Percentiles rank a stretch among this genome's conserved stretches.
These are phyloP conservation scores for Lypha dubia DNA, from an alignment of 2,888 invertebrate genomes.

Conservation along the genomic window DNA sequence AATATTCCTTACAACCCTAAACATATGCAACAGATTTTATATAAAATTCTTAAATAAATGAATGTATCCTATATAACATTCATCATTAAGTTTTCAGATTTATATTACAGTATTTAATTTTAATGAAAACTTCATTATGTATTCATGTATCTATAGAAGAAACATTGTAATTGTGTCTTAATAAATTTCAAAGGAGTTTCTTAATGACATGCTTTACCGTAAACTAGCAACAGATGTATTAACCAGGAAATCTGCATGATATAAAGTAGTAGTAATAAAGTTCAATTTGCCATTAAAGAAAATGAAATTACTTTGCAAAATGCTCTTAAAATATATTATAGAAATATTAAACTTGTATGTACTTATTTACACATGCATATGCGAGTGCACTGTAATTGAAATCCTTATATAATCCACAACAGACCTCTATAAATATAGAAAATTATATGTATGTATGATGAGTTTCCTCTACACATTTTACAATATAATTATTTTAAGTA, in stretches of 20 bases:
- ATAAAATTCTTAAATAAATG: background rate
- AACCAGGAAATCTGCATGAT: background rate
- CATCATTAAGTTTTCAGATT: background rate
- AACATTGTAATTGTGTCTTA: background rate
- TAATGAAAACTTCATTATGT: background rate
- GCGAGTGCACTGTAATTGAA: background rate
- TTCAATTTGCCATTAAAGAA: background rate
- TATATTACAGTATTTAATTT: background rate
- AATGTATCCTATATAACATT: background rate
- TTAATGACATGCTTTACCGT: background rate
- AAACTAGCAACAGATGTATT: background rate
- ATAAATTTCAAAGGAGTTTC: background rate
- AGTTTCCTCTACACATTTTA: background rate
- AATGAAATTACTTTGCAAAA: background rate
- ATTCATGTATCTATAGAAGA: too few relatives aligned
- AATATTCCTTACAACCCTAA: background rate
- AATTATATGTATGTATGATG: background rate
- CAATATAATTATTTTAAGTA: background rate
- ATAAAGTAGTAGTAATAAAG: background rate
- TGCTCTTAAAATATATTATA: background rate
- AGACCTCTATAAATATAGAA: background rate
- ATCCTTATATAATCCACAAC: background rate
- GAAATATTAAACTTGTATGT: background rate
- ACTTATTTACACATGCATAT: too few relatives aligned
- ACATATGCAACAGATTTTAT: constrained; percentile 7